Percentiles rank a stretch among this genome's conserved stretches.
Conservation (phyloP, 2,113 vertebrate species). For the Acrocephalus arundinaceus region DNA sequence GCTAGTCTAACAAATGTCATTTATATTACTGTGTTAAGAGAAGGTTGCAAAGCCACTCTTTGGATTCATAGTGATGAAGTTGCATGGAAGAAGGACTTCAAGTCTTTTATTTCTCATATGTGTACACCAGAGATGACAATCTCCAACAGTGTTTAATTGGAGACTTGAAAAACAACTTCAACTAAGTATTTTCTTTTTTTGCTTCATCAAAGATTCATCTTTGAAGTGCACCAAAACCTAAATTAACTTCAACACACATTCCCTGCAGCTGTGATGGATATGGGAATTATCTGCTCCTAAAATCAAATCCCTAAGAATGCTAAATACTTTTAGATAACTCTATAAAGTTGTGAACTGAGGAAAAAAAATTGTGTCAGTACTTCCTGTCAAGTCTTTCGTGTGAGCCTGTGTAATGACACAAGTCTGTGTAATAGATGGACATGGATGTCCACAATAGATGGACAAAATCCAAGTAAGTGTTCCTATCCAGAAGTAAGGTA, state of each 20-base stretch:
- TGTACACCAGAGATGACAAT: background rate
- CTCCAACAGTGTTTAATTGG: background rate
- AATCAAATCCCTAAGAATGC: background rate
- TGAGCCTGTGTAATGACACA: background rate
- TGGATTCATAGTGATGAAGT: background rate
- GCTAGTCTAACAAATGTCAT: background rate
- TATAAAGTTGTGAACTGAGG: background rate
- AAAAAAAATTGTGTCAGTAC: background rate
- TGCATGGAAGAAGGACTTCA: background rate
- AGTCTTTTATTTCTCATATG: background rate
- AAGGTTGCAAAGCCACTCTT: background rate
- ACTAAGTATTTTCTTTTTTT: background rate
- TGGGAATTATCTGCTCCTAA: background rate
- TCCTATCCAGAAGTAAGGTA: background rate
- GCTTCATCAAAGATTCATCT: background rate
- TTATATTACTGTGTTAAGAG: background rate
- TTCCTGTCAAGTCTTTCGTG: background rate
- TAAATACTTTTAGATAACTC: background rate
- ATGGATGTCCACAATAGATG: background rate
- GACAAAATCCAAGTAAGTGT: background rate
- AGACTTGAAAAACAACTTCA: background rate
- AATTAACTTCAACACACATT: background rate
- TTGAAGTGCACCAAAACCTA: background rate
- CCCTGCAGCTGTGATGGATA: background rate
- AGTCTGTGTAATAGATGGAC: background rate